phyloP scores from a whole-genome alignment of 1,140 invertebrate species.

The Heliconius melpomene region DNA sequence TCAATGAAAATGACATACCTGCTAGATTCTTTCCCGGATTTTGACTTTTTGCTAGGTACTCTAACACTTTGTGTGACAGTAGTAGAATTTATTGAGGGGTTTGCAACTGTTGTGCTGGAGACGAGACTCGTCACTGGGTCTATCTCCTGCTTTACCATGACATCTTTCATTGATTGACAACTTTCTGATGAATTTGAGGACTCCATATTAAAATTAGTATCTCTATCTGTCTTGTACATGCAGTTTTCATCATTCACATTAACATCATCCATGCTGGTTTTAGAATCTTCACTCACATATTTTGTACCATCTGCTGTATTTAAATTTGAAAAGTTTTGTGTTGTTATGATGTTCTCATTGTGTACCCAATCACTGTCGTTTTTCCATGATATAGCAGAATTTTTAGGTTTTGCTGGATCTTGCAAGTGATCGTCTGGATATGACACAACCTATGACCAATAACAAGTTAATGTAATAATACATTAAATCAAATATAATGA shows the following conservation, averaged over 20 bases:
- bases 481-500: background rate
- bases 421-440: conserved; percentile 73
- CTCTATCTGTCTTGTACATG: conserved; percentile 73
- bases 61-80: conserved; percentile 58
- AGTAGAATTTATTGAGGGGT: conserved; percentile 60
- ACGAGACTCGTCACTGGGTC: conserved; percentile 59
- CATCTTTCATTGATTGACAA: conserved; percentile 74
- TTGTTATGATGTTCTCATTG: conserved; percentile 65
- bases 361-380: conserved; percentile 68
- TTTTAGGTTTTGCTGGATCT: conserved; percentile 74
- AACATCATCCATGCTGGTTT: conserved; percentile 73
- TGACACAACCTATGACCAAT: conserved; percentile 63
- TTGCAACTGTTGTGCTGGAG: conserved; percentile 59
- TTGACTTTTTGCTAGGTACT: conserved; percentile 62
- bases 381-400: conserved; percentile 71
- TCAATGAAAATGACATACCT: conserved; percentile 47
- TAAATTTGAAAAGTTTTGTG: conserved; percentile 67
- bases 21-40: conserved; percentile 70
- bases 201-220: conserved; percentile 77
- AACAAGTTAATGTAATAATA: background rate
- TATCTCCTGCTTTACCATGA: conserved; percentile 61
- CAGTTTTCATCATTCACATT: conserved; percentile 74
- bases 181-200: conserved; percentile 77
- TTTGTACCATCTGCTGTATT: conserved; percentile 63
- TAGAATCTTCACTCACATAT: conserved; percentile 74